Evolutionary conservation across 2,113 vertebrate genomes (phyloP).

Genomic region (Catharus minimus): DNA sequence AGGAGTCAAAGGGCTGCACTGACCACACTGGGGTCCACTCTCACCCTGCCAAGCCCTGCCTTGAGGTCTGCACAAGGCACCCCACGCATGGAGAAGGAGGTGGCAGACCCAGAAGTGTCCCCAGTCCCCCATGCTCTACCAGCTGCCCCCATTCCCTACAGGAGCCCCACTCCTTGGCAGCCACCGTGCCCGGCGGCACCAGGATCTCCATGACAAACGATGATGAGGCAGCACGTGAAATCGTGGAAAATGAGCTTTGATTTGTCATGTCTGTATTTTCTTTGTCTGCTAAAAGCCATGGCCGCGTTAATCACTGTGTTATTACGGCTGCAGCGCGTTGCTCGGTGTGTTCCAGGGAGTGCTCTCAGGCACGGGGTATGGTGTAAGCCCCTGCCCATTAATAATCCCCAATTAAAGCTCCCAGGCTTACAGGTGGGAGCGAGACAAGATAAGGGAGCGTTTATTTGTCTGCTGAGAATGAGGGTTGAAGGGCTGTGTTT

Average conservation of each 20-base stretch:
- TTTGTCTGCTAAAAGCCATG: slow-evolving; percentile 58
- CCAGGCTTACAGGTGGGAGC: slow-evolving; percentile 3
- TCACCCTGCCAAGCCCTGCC: neutral
- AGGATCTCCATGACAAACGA: neutral
- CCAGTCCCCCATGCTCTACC: fast-evolving
- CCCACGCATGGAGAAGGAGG: fast-evolving
- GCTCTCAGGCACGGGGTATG: neutral
- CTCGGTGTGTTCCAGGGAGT: neutral
- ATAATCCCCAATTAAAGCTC: neutral
- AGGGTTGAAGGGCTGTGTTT: slow-evolving; percentile 36
- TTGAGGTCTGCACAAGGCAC: neutral
- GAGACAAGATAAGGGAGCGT: neutral
- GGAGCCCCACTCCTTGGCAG: neutral
- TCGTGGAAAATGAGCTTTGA: slow-evolving; percentile 50
- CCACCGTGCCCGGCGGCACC: fast-evolving
- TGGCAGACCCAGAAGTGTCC: neutral
- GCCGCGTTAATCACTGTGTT: slow-evolving; percentile 27
- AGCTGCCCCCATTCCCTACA: fast-evolving
- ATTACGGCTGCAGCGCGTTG: neutral
- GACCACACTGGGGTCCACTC: fast-evolving
- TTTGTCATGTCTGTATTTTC: slow-evolving; percentile 53
- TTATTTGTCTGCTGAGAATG: neutral
- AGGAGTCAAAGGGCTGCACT: neutral
- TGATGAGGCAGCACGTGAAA: slow-evolving; percentile 48
- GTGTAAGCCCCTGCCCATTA: neutral